Evolutionary conservation across 1,140 invertebrate genomes (phyloP), one percentile per base, ranked within the genome.

Genomic region (Orchestia grillus): DNA sequence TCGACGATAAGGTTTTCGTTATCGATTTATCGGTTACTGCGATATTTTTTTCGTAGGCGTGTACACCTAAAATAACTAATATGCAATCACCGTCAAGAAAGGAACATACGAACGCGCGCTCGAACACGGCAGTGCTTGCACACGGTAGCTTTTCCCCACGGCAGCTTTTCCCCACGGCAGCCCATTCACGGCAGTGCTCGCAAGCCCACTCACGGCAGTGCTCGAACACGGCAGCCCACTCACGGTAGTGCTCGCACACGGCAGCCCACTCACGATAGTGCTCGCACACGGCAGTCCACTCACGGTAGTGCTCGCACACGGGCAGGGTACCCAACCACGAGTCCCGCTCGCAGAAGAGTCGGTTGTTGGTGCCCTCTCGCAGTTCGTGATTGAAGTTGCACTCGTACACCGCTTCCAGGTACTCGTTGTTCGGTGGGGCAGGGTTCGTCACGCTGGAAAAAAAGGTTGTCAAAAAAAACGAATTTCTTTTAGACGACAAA

Each of bases 291-390:
- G 98, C 62, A 53, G 6, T 19, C 97, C 47, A 41, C 95, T 96
- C 87, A 97, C 96, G 96, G 92, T 96, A 96, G 41, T 97, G 95
- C 57, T 97, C 97, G 96, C 98, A 98, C 95, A 97, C 97, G 16
- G 98, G 98, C 96, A 97, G 97, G 57, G 97, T 97, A 28, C 98
- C 98, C 45, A 98, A 96, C 98, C 98, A 98, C 95, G 97, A 97
- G 47, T 97, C 97, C 87, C 97, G 96, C 96, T 97, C 98, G 96
- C 98, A 98, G 97, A 97, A 98, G 96, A 98, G 97, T 90, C 97
- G 97, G 96, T 98, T 97, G 95, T 97, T 97, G n/a, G 97, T 97
- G 0, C 97, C 96, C 95, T 97, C 97, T 96, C 97, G 97, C 53
- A 98, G 97, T 36, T 97, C 97, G 96, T 97, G 98, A 41, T 98